Evolutionary conservation across 2,797 vertebrate species (phyloP), one percentile per base, ranked within the genome.

Genomic region (Crypturellus tataupa): DNA sequence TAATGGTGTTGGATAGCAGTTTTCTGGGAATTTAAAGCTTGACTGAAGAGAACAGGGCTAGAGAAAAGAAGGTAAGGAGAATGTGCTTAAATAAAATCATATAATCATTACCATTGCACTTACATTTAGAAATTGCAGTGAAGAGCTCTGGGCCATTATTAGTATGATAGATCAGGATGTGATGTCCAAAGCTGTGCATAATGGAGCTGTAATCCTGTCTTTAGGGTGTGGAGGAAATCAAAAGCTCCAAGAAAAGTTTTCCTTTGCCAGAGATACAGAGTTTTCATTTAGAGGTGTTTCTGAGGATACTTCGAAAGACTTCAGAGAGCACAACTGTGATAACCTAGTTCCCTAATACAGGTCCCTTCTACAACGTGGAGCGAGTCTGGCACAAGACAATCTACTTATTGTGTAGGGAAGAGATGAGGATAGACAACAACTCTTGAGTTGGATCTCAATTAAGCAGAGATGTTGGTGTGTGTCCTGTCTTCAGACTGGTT

Each of bases 131-230:
- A 49, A 70, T 81, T 64, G 51, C 47, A 88, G 70, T 60, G 27
- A 67, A 94, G 78, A 93, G 70, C 68, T 90, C 77, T 86, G 68
- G 81, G 76, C 55, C 58, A 58, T 94, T 91, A 60, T 55, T 65
- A 75, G 35, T 77, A 78, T 76, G 68, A 51, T 71, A 89, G 67
- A 92, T 93, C 51, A 88, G 92, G 85, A 93, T 90, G 76, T 80
- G 39, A 51, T 90, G 40, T 92, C 81, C 87, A 60, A 80, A 71
- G 78, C 39, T 31, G 71, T 40, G 53, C 33, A 47, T 84, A 85
- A 89, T 56, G 53, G 29, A 76, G 51, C 1, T 80, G 40, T 65
- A 77, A 92, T 76, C 46, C 60, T 79, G 37, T 87, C 23, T 72
- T 72, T 58, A 35, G 65, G 21, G 31, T 89, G 6, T 83, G 77